phyloP scores from a whole-genome alignment of 2,888 invertebrate species.

The Myathropa florea region DNA sequence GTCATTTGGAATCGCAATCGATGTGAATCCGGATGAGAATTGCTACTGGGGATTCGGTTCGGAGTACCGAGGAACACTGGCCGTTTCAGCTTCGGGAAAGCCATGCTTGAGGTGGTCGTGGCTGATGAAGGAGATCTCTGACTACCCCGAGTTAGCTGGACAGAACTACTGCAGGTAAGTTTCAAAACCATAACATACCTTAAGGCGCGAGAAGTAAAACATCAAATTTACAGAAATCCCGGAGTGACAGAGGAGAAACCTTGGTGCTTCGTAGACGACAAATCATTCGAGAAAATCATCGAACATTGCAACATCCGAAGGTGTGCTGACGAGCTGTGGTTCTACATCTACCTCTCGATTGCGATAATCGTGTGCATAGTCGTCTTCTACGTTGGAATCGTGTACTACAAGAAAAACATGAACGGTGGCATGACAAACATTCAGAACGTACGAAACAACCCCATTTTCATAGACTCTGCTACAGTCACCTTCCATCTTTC shows the following conservation, averaged over 20 bases:
- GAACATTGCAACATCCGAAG: constrained; percentile 93
- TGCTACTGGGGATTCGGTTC: constrained; percentile 95
- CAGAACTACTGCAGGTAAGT: constrained; percentile 88
- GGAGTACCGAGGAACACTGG: constrained; percentile 91
- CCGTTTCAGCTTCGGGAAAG: constrained; percentile 86
- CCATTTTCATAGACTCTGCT: background rate
- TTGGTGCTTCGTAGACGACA: constrained; percentile 92
- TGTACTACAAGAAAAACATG: constrained; percentile 84
- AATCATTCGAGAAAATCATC: constrained; percentile 84
- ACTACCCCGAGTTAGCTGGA: constrained; percentile 92
- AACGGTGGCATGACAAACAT: constrained; percentile 84
- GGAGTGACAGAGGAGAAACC: constrained; percentile 90
- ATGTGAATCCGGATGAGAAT: constrained; percentile 86
- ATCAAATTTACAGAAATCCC: constrained; percentile 86
- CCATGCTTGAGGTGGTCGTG: constrained; percentile 93
- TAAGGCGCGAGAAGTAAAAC: background rate
- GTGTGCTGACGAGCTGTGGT: constrained; percentile 92
- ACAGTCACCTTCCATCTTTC: background rate
- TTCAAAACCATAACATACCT: background rate
- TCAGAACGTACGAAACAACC: constrained; percentile 82
- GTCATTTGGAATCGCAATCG: constrained; percentile 79
- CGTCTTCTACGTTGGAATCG: constrained; percentile 83
- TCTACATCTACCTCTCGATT: constrained; percentile 88
- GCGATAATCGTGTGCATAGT: constrained; percentile 82
- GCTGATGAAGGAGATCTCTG: constrained; percentile 88